phyloP scores from a whole-genome alignment of 2,888 invertebrate genomes.

The Hirtodrosophila cameraria region DNA sequence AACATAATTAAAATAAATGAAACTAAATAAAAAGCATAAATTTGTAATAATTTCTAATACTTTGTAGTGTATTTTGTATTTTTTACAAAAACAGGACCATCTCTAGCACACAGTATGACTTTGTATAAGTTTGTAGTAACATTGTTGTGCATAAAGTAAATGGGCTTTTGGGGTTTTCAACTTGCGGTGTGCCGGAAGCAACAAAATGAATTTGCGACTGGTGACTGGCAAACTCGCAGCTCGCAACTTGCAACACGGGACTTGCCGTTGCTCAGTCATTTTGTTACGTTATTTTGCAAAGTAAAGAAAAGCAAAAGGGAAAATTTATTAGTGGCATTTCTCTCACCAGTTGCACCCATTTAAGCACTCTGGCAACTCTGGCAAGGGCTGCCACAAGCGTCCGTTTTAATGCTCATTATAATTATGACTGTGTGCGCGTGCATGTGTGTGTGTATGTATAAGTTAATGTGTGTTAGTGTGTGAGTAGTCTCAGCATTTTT shows the following conservation, averaged over 20 bases:
- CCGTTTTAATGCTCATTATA: slow-evolving; percentile 70
- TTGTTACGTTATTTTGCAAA: slow-evolving; percentile 20
- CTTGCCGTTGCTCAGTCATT: slow-evolving; percentile 29
- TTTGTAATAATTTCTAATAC: too few relatives aligned
- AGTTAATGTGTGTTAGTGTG: slow-evolving; percentile 26
- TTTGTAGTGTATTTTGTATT: too few relatives aligned
- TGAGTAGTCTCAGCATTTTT: slow-evolving; percentile 66
- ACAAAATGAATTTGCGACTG: slow-evolving; percentile 40
- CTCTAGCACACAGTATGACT: slow-evolving; percentile 19
- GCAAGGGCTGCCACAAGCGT: slow-evolving; percentile 46
- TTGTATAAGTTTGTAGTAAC: slow-evolving; percentile 42
- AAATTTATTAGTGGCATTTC: slow-evolving; percentile 23
- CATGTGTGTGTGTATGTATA: slow-evolving; percentile 17
- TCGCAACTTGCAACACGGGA: too few relatives aligned
- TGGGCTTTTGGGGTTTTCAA: slow-evolving; percentile 22
- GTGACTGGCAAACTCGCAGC: too few relatives aligned
- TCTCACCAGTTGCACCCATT: slow-evolving; percentile 57
- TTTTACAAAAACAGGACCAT: too few relatives aligned
- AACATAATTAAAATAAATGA: too few relatives aligned
- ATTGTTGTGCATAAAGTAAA: slow-evolving; percentile 21
- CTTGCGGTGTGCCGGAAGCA: slow-evolving; percentile 32
- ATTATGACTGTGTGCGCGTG: slow-evolving; percentile 29
- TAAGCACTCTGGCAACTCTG: slow-evolving; percentile 45
- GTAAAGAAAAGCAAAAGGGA: background rate
- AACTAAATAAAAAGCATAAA: too few relatives aligned